A percentile compares a stretch with the other conserved stretches of the same genome.
These are phyloP conservation scores for Rhynchonycteris naso DNA, from an alignment of 2,797 vertebrate genomes.

Conservation along the genomic window DNA sequence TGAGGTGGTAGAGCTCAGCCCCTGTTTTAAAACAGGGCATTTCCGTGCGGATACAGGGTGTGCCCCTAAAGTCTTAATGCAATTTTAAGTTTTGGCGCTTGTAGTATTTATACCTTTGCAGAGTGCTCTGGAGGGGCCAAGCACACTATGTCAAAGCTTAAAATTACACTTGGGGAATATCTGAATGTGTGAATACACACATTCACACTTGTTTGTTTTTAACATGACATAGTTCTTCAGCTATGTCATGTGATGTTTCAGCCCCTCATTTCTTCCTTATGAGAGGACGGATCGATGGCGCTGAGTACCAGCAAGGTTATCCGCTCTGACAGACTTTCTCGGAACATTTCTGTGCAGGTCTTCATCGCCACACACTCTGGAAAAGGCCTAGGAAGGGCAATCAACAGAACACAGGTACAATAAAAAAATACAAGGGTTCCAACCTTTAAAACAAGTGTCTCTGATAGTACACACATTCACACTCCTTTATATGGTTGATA, in stretches of 20 bases:
- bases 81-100: not conserved
- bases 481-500: not conserved
- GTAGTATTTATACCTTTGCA: slow-evolving; percentile 36
- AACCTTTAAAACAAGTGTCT: not conserved
- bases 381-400: slow-evolving; percentile 91
- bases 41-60: slow-evolving; percentile 46
- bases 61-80: slow-evolving; percentile 50
- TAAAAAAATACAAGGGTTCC: not conserved
- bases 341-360: slow-evolving; percentile 94
- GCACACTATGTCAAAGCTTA: no score
- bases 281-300: slow-evolving; percentile 96
- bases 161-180: no score
- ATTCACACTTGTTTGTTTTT: slow-evolving; percentile 71
- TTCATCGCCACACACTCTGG: slow-evolving; percentile 97
- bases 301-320: slow-evolving; percentile 96
- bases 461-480: not conserved
- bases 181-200: no score
- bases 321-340: slow-evolving; percentile 95
- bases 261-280: slow-evolving; percentile 85
- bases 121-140: no score
- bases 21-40: slow-evolving; percentile 21
- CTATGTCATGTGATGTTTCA: slow-evolving; percentile 77
- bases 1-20: slow-evolving; percentile 78
- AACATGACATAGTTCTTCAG: slow-evolving; percentile 77
- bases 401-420: slow-evolving; percentile 41